Conservation (phyloP, 2,888 invertebrate species). For the Cephus pygmeus region DNA sequence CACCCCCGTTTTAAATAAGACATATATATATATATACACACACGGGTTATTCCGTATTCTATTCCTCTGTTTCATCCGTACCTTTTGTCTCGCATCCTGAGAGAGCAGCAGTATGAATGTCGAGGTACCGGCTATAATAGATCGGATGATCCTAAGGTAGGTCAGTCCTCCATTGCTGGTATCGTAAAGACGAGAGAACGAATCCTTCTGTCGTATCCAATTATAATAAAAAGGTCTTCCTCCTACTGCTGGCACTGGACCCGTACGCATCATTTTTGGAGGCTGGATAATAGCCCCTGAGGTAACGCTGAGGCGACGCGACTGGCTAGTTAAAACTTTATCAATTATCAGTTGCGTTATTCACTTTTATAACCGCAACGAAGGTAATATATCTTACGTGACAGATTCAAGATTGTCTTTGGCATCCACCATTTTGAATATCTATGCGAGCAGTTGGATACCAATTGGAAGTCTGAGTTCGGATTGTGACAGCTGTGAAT, state of each 20-base stretch:
- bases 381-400: not conserved
- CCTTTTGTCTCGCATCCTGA: constrained; percentile 66
- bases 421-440: not conserved
- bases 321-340: constrained; percentile 7
- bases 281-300: not conserved
- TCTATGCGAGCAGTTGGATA: not conserved
- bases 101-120: constrained; percentile 35
- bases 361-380: not conserved
- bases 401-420: not conserved
- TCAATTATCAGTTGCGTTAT: not conserved
- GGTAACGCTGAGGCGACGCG: constrained; percentile 13
- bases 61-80: constrained; percentile 60
- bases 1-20: too few species aligned
- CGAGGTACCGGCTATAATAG: constrained; percentile 54
- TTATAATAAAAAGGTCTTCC: constrained; percentile 36
- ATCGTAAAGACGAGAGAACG: not conserved
- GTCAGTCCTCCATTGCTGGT: constrained; percentile 58
- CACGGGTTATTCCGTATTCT: constrained; percentile 37
- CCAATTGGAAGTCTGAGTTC: constrained; percentile 7
- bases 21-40: not conserved
- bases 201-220: constrained; percentile 24
- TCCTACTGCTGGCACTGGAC: constrained; percentile 18
- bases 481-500: not conserved
- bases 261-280: constrained; percentile 3
- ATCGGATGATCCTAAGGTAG: constrained; percentile 66